These are phyloP conservation scores for Aramus guarauna DNA, from an alignment of 2,113 vertebrate genomes.

Conservation along the genomic window DNA sequence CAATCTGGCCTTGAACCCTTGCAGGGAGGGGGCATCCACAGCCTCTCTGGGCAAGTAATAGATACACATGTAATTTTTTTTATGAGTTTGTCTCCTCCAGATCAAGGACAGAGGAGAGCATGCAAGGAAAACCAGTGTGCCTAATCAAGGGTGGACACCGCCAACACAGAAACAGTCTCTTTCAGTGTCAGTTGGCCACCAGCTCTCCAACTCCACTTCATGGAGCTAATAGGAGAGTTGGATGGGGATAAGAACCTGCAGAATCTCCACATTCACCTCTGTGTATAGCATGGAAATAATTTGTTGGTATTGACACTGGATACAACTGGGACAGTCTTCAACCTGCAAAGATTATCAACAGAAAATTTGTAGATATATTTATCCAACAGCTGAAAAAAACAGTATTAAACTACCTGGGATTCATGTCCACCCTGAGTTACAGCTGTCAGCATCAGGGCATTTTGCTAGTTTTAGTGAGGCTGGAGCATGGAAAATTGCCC, in stretches of 20 bases:
- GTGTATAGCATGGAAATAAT: not conserved
- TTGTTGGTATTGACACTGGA: not conserved
- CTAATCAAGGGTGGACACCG: not conserved
- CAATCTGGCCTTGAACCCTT: too few relatives aligned
- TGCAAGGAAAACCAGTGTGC: not conserved
- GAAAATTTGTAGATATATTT: not conserved
- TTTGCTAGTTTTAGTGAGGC: not conserved
- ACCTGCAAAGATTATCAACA: not conserved
- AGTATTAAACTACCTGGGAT: rapidly evolving
- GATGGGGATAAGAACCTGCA: not conserved
- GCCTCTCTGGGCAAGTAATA: not conserved
- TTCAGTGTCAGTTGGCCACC: not conserved
- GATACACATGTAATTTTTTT: not conserved
- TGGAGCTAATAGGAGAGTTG: not conserved
- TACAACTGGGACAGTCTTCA: not conserved
- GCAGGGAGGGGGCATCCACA: too few relatives aligned
- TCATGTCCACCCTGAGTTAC: rapidly evolving
- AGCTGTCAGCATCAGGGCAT: not conserved
- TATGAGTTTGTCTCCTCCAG: not conserved
- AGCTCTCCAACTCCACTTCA: rapidly evolving
- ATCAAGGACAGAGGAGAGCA: not conserved
- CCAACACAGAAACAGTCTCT: not conserved
- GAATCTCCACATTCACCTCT: not conserved
- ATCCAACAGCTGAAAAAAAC: not conserved
- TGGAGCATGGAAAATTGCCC: not conserved